Base-by-base conservation (phyloP, 2,888 invertebrate genomes). In the Diachrysia chrysitis region DNA sequence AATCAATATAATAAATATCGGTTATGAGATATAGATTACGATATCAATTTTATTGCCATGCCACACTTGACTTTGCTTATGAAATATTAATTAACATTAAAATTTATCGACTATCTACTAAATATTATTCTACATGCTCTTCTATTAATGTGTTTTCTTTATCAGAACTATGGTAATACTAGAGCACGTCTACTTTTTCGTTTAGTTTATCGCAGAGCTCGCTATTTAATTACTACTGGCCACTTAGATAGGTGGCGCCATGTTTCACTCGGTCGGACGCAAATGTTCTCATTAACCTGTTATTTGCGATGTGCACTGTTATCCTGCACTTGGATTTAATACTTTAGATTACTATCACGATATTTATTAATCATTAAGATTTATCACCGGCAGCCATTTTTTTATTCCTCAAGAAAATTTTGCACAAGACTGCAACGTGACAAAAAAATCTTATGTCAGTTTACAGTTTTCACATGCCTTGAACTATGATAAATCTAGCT, bases 241-340 rank as follows among this genome's bases (percentile, higher is more conserved):
- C 58, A 62, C 57, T 56, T 69, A 55, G 19, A 7, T 56, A 59
- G 61, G 66, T 67, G 61, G 57, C 56, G 64, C 63, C 71, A 72
- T 73, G 71, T 77, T 70, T 65, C 54, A 63, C 17, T 63, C 55
- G 54, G 56, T 14, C 12, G 60, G 66, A 62, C 68, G 66, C 58
- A 9, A 60, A 69, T 32, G 58, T 60, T 66, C 66, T 72, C 66
- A 75, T 75, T 75, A 78, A 59, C 66, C 42, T 63, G 67, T 66
- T 71, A 77, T 71, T 76, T 74, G 65, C 69, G 59, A 75, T 42
- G 59, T 62, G 58, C 55, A 65, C 42, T 25, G 51, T 51, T 55
- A 59, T 64, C 55, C 63, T 48, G 29, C 29, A 54, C 19, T 63
- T 23, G 32, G 58, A 63, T 74, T 66, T 57, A 78, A 57, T 66